A percentile compares a stretch with the other conserved stretches of the same genome.
Evolutionary conservation across 1,140 invertebrate species (phyloP).

Genomic region (Cephus cinctus): DNA sequence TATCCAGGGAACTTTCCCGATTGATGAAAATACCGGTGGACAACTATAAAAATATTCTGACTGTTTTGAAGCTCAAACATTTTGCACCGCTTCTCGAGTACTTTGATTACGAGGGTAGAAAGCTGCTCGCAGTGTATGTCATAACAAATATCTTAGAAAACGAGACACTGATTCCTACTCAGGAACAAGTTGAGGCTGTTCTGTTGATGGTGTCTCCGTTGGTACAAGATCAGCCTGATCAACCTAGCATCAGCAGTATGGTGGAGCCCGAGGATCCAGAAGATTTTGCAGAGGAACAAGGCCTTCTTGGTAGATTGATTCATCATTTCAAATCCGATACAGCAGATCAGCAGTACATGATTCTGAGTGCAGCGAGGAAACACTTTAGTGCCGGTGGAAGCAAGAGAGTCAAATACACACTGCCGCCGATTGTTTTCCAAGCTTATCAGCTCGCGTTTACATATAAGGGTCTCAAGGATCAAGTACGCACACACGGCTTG

Average conservation of each 20-base stretch:
- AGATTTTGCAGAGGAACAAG: slow-evolving; percentile 97
- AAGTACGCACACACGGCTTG: slow-evolving; percentile 62
- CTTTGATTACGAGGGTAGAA: slow-evolving; percentile 88
- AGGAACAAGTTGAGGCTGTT: slow-evolving; percentile 80
- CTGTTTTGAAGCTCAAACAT: slow-evolving; percentile 79
- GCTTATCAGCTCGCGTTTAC: slow-evolving; percentile 87
- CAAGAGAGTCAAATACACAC: slow-evolving; percentile 82
- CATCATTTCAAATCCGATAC: slow-evolving; percentile 86
- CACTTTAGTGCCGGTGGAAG: slow-evolving; percentile 87
- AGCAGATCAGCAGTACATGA: slow-evolving; percentile 92
- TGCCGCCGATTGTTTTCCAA: slow-evolving; percentile 96
- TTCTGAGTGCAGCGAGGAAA: slow-evolving; percentile 84
- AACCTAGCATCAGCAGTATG: slow-evolving; percentile 63
- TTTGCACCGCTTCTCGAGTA: slow-evolving; percentile 84
- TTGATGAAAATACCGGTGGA: slow-evolving; percentile 94
- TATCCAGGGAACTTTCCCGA: slow-evolving; percentile 89
- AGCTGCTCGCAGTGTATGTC: slow-evolving; percentile 84
- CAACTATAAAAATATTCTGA: slow-evolving; percentile 91
- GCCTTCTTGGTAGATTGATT: slow-evolving; percentile 83
- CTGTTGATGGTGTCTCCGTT: slow-evolving; percentile 81
- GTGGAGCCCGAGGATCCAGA: slow-evolving; percentile 87
- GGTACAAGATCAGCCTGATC: slow-evolving; percentile 83
- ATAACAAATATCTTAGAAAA: slow-evolving; percentile 86
- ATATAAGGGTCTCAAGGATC: slow-evolving; percentile 74
- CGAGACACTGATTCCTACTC: slow-evolving; percentile 83